phyloP scores from a whole-genome alignment of 2,888 invertebrate species.

The Orgyia antiqua region DNA sequence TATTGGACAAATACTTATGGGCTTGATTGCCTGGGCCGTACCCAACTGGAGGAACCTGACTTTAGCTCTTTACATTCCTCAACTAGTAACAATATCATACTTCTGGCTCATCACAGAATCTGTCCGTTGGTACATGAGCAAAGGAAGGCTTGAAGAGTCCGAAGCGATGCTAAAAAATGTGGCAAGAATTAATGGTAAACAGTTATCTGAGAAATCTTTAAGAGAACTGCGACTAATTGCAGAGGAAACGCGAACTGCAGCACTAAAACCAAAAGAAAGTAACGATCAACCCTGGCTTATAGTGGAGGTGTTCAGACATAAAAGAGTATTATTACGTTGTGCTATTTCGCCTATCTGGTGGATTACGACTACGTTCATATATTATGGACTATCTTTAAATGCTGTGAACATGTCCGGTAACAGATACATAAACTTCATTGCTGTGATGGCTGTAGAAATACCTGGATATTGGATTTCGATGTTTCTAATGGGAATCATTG shows the following conservation, averaged over 20 bases:
- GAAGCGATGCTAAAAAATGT: slow-evolving; percentile 79
- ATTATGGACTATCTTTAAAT: slow-evolving; percentile 81
- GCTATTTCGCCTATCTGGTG: slow-evolving; percentile 72
- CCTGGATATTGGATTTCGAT: slow-evolving; percentile 81
- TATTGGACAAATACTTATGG: slow-evolving; percentile 82
- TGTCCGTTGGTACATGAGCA: slow-evolving; percentile 86
- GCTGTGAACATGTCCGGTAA: slow-evolving; percentile 80
- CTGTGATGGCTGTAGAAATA: slow-evolving; percentile 80
- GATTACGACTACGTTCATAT: slow-evolving; percentile 81
- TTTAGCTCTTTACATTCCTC: slow-evolving; percentile 82
- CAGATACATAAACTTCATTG: slow-evolving; percentile 80
- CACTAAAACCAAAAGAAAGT: slow-evolving; percentile 18
- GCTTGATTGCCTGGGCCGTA: slow-evolving; percentile 82
- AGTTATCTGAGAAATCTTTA: slow-evolving; percentile 49
- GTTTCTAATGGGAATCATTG: slow-evolving; percentile 75
- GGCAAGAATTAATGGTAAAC: slow-evolving; percentile 76
- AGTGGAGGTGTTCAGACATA: slow-evolving; percentile 44
- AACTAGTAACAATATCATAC: slow-evolving; percentile 80
- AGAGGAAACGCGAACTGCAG: slow-evolving; percentile 38
- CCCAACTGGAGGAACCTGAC: slow-evolving; percentile 83
- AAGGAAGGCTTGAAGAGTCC: slow-evolving; percentile 81
- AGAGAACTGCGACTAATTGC: slow-evolving; percentile 36
- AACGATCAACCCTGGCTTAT: slow-evolving; percentile 43
- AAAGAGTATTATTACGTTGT: slow-evolving; percentile 40
- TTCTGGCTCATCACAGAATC: slow-evolving; percentile 85